Percentiles rank a stretch among this genome's conserved stretches.
Evolutionary conservation across 2,797 vertebrate species (phyloP).

Genomic region (Oreortyx pictus): DNA sequence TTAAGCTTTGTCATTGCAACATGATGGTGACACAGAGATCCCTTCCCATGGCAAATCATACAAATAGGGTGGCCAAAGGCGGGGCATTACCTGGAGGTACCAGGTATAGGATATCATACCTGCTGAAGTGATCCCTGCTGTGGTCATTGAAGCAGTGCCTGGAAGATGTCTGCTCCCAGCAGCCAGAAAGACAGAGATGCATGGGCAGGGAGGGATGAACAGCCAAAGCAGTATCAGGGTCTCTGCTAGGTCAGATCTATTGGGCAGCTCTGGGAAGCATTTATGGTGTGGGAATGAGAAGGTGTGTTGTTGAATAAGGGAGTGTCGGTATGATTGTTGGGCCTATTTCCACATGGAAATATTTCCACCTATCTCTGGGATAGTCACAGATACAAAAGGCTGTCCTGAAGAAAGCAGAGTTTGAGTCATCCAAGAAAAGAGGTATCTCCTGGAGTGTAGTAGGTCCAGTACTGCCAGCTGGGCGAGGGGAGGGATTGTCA

Average conservation of each 20-base stretch:
- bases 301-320: fast-evolving
- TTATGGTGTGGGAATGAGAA: fast-evolving
- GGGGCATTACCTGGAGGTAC: neutral
- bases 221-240: neutral
- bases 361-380: neutral
- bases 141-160: neutral
- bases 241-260: neutral
- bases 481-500: neutral
- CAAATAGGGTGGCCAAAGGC: neutral
- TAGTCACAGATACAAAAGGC: neutral
- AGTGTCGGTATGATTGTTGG: neutral
- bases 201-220: neutral
- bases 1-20: neutral
- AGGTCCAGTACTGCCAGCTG: neutral
- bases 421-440: neutral
- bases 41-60: neutral
- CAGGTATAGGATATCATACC: neutral
- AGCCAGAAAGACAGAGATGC: neutral
- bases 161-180: neutral
- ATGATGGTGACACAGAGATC: neutral
- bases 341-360: neutral
- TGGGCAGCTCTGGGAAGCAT: neutral
- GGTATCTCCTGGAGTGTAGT: neutral
- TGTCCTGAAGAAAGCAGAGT: neutral
- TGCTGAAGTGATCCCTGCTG: neutral